Evolutionary conservation across 1,140 invertebrate genomes (phyloP).

Genomic region (Drosophila punjabiensis): DNA sequence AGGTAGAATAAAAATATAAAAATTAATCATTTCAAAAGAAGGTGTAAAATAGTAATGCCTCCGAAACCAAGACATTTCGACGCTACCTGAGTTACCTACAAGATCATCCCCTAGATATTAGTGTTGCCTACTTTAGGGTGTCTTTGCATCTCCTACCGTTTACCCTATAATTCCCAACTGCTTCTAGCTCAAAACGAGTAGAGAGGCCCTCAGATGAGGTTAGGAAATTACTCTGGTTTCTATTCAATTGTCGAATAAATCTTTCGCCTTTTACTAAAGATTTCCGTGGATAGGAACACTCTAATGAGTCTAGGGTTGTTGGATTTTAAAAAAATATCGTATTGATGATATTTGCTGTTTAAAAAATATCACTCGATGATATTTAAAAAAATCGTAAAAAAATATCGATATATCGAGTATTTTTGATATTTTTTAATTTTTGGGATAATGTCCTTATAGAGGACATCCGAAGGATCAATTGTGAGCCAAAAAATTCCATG

Average conservation of each 20-base stretch:
- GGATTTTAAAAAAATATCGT: too few species aligned
- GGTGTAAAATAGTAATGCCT: too few species aligned
- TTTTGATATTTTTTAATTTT: too few species aligned
- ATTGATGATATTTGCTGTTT: too few species aligned
- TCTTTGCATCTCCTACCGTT: neutral
- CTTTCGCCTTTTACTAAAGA: conserved; percentile 87
- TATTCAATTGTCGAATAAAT: conserved; percentile 86
- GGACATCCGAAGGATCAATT: too few species aligned
- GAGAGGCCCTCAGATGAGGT: neutral
- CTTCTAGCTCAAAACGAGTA: neutral
- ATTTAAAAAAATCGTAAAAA: too few species aligned
- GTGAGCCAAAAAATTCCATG: too few species aligned
- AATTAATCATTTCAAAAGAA: neutral
- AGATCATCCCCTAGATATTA: neutral
- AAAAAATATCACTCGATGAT: too few species aligned
- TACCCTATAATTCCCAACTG: neutral
- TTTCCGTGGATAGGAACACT: conserved; percentile 85
- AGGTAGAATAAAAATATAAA: neutral
- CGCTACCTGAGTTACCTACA: neutral
- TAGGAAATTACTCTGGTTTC: conserved; percentile 70
- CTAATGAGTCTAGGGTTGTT: conserved; percentile 80
- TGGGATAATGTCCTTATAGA: too few species aligned
- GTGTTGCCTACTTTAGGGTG: neutral
- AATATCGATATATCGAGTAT: too few species aligned
- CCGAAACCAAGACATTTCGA: neutral